phyloP scores from a whole-genome alignment of 1,140 invertebrate genomes.

The Branchinecta lynchi region DNA sequence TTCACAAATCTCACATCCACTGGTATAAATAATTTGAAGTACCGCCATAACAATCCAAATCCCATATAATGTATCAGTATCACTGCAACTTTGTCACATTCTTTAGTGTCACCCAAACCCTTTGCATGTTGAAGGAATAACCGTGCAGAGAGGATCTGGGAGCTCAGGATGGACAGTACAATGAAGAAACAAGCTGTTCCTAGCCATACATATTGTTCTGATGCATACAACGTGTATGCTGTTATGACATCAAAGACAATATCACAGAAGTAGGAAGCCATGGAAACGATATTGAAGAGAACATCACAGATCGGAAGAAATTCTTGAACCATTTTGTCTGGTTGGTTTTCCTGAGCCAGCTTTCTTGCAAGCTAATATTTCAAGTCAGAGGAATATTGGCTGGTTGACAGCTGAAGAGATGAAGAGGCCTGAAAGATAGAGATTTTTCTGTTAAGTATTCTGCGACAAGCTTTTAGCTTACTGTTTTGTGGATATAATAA shows the following conservation, averaged over 20 bases:
- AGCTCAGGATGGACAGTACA: conserved; percentile 49
- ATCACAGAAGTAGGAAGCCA: conserved; percentile 81
- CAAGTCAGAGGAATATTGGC: no score
- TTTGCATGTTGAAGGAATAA: conserved; percentile 38
- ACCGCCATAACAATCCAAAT: conserved; percentile 71
- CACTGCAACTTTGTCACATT: conserved; percentile 24
- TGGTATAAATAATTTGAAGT: conserved; percentile 69
- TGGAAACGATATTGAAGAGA: conserved; percentile 73
- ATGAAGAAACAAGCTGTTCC: conserved; percentile 48
- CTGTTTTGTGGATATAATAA: no score
- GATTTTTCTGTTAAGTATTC: no score
- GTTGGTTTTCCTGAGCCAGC: not conserved
- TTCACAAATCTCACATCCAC: conserved; percentile 67
- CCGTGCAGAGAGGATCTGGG: conserved; percentile 43
- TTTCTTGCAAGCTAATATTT: not conserved
- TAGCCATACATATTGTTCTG: conserved; percentile 41
- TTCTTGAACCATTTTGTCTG: conserved; percentile 34
- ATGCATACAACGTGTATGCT: conserved; percentile 58
- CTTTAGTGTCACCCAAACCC: conserved; percentile 19
- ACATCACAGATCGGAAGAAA: conserved; percentile 74
- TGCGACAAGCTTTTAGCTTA: no score
- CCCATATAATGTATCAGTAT: conserved; percentile 54
- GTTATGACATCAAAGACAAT: conserved; percentile 72
- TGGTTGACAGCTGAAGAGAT: no score
- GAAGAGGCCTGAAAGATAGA: no score